phyloP scores from a whole-genome alignment of 1,140 invertebrate genomes.

The Teleopsis dalmanni region DNA sequence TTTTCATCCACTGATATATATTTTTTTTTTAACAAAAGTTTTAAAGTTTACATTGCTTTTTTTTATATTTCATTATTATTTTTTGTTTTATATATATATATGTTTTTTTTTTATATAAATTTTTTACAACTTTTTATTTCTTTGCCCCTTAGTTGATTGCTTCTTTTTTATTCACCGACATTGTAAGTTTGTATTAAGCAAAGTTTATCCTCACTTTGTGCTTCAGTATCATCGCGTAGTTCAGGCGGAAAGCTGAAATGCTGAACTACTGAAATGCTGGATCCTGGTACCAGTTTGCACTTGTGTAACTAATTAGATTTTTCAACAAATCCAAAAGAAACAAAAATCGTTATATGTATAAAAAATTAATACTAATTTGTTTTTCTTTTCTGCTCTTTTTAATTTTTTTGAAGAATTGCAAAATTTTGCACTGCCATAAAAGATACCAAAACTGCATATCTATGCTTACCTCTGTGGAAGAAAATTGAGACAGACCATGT shows the following conservation, averaged over 20 bases:
- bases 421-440: too few relatives aligned
- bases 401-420: too few relatives aligned
- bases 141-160: too few relatives aligned
- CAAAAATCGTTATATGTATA: neutral
- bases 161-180: too few relatives aligned
- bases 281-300: constrained; percentile 12
- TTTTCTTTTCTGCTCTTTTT: too few relatives aligned
- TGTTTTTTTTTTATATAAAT: constrained; percentile 1
- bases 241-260: constrained; percentile 5
- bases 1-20: too few relatives aligned
- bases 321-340: neutral
- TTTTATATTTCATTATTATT: too few relatives aligned
- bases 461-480: too few relatives aligned
- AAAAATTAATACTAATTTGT: neutral
- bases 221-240: too few relatives aligned
- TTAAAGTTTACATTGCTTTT: constrained; percentile 7
- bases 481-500: too few relatives aligned
- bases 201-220: constrained; percentile 6
- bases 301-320: constrained; percentile 1
- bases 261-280: constrained; percentile 9
- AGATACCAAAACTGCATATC: too few relatives aligned
- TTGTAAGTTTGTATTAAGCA: neutral
- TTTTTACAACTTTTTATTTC: neutral
- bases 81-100: neutral
- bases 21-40: too few relatives aligned